A percentile compares a stretch with the other conserved stretches of the same genome.
Conservation (phyloP, 2,113 vertebrate species). For the Hypanus sabinus region DNA sequence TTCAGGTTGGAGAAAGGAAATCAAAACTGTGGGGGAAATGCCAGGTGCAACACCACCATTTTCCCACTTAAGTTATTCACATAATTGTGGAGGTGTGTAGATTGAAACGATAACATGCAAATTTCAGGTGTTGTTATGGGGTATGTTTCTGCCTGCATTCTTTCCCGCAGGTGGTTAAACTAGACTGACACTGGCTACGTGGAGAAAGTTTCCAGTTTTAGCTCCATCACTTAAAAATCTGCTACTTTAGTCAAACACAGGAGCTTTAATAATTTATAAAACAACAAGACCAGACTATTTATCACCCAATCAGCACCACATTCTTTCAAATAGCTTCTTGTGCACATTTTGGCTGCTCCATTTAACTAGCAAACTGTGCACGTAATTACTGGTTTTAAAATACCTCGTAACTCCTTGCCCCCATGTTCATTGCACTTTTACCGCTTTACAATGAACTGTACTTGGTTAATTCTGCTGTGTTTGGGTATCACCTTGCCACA, state of each 20-base stretch:
- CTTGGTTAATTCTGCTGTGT: no score
- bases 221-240: not conserved
- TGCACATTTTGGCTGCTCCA: no score
- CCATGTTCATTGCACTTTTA: no score
- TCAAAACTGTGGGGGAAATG: no score
- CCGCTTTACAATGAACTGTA: not conserved
- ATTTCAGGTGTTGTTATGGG: not conserved
- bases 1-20: no score
- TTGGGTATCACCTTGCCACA: no score
- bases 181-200: no score
- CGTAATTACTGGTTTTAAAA: no score
- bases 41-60: not conserved
- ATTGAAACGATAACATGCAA: not conserved
- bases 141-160: not conserved
- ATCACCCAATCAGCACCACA: no score
- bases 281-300: not conserved
- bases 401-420: no score
- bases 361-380: no score
- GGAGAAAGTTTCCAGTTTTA: not conserved
- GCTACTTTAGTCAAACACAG: not conserved
- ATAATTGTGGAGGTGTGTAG: not conserved
- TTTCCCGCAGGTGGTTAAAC: not conserved
- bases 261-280: not conserved
- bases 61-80: not conserved
- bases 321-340: no score